phyloP scores from a whole-genome alignment of 1,140 invertebrate genomes.

The Macrocentrus cingulum region DNA sequence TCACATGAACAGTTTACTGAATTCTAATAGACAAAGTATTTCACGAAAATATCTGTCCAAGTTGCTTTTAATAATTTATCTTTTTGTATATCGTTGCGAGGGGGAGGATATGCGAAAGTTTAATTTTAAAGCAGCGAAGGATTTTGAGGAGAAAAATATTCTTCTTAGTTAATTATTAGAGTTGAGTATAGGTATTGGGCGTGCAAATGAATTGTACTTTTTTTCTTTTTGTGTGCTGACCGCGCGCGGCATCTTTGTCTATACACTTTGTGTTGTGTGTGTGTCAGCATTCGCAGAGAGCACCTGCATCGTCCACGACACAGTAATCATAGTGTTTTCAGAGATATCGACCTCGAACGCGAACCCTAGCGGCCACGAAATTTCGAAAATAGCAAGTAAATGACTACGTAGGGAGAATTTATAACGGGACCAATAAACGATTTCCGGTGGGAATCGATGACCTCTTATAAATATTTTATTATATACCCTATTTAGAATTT shows the following conservation, averaged over 20 bases:
- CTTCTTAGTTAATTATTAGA: conserved; percentile 1
- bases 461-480: neutral
- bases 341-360: conserved; percentile 6
- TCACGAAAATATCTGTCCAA: too few relatives aligned
- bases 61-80: too few relatives aligned
- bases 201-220: conserved; percentile 1
- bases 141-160: too few relatives aligned
- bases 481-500: too few relatives aligned
- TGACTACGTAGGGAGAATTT: neutral
- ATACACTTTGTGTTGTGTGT: too few relatives aligned
- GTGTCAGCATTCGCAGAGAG: neutral
- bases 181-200: neutral
- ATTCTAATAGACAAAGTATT: too few relatives aligned
- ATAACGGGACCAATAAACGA: neutral
- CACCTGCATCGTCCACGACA: conserved; percentile 3
- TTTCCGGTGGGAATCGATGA: conserved; percentile 1
- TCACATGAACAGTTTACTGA: too few relatives aligned
- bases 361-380: neutral
- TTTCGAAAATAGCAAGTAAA: neutral
- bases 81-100: too few relatives aligned
- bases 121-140: too few relatives aligned
- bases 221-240: neutral
- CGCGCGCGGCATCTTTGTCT: too few relatives aligned
- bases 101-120: too few relatives aligned
- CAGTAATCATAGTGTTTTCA: neutral